Base-by-base conservation (phyloP, 2,113 vertebrate species). In the Pelecanoides urinatrix region DNA sequence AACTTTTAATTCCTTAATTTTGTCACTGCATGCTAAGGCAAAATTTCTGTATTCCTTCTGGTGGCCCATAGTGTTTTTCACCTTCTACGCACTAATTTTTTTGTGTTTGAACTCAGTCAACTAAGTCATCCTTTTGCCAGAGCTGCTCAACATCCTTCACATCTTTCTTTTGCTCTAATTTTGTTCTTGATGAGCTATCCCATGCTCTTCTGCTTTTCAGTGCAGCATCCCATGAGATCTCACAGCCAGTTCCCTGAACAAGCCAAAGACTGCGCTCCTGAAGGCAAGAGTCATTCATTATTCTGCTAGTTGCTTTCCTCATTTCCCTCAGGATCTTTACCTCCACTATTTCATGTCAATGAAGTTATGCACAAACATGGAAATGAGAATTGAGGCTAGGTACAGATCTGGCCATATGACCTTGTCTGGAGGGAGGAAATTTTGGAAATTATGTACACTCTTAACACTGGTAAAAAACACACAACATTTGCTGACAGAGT, bases 341-440 rank as follows among this genome's bases (percentile, higher is more conserved):
- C 42, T 86, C 34, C 26, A 44, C 6, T 76, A 11, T 73, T 88
- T 94, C 7, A 50, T 70, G 59, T 42, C 63, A 61, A 15, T 55
- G 44, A 85, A 78, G 61, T 71, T 89, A 81, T 67, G 13, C 36
- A 92, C 29, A 93, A 92, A 78, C 38, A 71, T 47, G 29, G n/a
- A 96, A 95, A 90, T 75, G 18, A 85, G 65, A 71, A 66, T 53
- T 91, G 26, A 85, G 5, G 17, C 21, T 81, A 45, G 14, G 9
- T 71, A 49, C 32, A 50, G 22, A 83, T 4, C 11, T 58, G n/a
- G 9, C 19, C 19, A 23, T 22, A 34, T 23, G 44, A 88, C 32
- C 23, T 79, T 47, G 16, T 68, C 32, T 75, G 26, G 8, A 72
- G 10, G 17, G 19, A 76, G 34, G 10, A 81, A 84, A 29, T 49